Conservation (phyloP, 2,888 invertebrate species). For the Drosophila anceps region DNA sequence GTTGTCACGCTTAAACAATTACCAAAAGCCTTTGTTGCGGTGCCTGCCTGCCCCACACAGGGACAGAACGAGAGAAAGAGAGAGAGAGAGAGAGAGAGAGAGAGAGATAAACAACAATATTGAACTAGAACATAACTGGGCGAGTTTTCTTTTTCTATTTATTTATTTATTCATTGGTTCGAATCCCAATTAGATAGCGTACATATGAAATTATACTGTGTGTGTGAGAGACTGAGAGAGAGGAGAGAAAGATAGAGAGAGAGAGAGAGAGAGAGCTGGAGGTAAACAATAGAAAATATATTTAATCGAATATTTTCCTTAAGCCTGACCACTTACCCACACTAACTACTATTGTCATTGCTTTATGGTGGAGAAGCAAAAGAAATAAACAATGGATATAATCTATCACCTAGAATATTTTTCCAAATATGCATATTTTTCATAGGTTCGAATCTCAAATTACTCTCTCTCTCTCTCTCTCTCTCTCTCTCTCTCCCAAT, state of each 20-base stretch:
- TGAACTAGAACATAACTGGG: constrained; percentile 1
- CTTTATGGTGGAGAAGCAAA: too few relatives aligned
- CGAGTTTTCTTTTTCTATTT: not conserved
- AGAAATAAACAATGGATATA: too few relatives aligned
- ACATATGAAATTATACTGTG: not conserved
- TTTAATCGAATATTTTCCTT: constrained; percentile 15
- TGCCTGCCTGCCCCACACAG: constrained; percentile 22
- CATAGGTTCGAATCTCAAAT: too few relatives aligned
- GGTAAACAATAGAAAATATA: not conserved
- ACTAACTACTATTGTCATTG: not conserved
- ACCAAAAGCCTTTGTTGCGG: constrained; percentile 52
- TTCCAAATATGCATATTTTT: too few relatives aligned
- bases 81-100: not conserved
- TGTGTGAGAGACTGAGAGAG: too few relatives aligned
- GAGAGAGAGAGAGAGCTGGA: not conserved
- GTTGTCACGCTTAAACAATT: constrained; percentile 59
- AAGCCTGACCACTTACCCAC: not conserved
- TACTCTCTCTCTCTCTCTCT: too few relatives aligned
- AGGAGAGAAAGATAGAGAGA: too few relatives aligned
- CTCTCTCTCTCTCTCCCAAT: too few relatives aligned
- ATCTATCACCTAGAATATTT: too few relatives aligned
- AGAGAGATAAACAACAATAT: constrained; percentile 36
- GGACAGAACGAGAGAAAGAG: not conserved
- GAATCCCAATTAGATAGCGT: not conserved
- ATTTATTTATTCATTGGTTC: constrained; percentile 3